These are phyloP conservation scores for Beroe forskalii DNA, from an alignment of 37 sponge, comb jelly and placozoan genomes.

Conservation along the genomic window DNA sequence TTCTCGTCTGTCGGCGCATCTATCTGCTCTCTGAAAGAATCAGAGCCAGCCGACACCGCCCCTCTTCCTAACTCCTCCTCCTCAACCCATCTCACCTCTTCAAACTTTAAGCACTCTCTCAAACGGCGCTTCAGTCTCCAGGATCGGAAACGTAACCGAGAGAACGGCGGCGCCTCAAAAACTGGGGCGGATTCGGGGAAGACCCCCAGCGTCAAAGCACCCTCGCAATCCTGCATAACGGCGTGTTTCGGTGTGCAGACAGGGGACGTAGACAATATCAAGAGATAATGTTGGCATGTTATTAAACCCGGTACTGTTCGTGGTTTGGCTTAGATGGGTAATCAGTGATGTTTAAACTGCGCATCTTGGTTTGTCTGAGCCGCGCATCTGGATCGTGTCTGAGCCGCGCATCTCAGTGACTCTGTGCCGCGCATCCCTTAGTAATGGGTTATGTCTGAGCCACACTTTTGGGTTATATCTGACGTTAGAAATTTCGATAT, in stretches of 20 bases:
- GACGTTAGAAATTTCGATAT: too few species aligned
- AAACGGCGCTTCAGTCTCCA: slow-evolving; percentile 50
- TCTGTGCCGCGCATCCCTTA: too few species aligned
- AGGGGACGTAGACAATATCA: slow-evolving; percentile 35
- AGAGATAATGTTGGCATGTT: too few species aligned
- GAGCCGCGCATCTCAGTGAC: too few species aligned
- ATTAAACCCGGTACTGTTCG: too few species aligned
- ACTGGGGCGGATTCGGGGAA: neutral
- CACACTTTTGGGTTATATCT: too few species aligned
- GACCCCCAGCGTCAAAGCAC: neutral
- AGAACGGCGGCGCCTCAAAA: neutral
- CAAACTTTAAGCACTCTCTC: slow-evolving; percentile 12
- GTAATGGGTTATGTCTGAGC: too few species aligned
- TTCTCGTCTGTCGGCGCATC: slow-evolving; percentile 52
- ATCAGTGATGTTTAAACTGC: too few species aligned
- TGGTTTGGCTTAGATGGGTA: too few species aligned
- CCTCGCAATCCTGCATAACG: slow-evolving; percentile 10
- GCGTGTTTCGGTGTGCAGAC: slow-evolving; percentile 45
- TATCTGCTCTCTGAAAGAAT: slow-evolving; percentile 1
- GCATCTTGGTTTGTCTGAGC: too few species aligned
- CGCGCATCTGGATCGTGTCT: too few species aligned
- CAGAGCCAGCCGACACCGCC: neutral
- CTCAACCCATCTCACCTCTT: neutral
- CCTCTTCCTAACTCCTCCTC: neutral
- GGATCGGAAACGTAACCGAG: slow-evolving; percentile 1